A percentile compares a stretch with the other conserved stretches of the same genome.
Conservation (phyloP, 2,888 invertebrate species). For the Rhodophaea formosa region DNA sequence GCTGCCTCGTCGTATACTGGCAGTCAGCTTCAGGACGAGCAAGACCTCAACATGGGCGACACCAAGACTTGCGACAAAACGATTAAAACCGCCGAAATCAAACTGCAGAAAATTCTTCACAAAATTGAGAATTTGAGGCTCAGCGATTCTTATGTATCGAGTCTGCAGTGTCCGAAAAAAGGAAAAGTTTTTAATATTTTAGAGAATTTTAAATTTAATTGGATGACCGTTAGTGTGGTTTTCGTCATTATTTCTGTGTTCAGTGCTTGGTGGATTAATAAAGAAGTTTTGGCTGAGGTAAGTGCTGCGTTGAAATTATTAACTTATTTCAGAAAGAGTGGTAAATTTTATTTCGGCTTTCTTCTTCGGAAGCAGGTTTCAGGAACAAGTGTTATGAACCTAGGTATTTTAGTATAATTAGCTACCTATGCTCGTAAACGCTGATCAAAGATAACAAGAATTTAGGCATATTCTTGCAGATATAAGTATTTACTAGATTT, state of each 20-base stretch:
- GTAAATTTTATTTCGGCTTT: too few species aligned
- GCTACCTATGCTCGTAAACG: too few species aligned
- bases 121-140: slow-evolving; percentile 61
- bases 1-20: background rate
- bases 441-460: too few species aligned
- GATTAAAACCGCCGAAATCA: slow-evolving; percentile 59
- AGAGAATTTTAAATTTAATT: background rate
- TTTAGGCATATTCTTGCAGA: too few species aligned
- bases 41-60: slow-evolving; percentile 43
- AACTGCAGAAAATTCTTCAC: slow-evolving; percentile 56
- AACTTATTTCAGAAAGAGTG: too few species aligned
- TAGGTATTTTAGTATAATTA: too few species aligned
- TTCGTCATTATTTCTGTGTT: slow-evolving; percentile 28
- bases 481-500: too few species aligned
- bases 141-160: slow-evolving; percentile 44
- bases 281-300: slow-evolving; percentile 43
- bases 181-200: background rate
- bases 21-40: background rate
- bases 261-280: slow-evolving; percentile 40
- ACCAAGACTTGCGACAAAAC: slow-evolving; percentile 58
- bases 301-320: slow-evolving; percentile 20
- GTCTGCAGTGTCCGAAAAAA: slow-evolving; percentile 38
- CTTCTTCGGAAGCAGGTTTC: too few species aligned
- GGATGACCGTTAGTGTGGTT: slow-evolving; percentile 18
- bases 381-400: too few species aligned